Evolutionary conservation across 2,797 vertebrate species (phyloP).

Genomic region (Peromyscus attwateri): DNA sequence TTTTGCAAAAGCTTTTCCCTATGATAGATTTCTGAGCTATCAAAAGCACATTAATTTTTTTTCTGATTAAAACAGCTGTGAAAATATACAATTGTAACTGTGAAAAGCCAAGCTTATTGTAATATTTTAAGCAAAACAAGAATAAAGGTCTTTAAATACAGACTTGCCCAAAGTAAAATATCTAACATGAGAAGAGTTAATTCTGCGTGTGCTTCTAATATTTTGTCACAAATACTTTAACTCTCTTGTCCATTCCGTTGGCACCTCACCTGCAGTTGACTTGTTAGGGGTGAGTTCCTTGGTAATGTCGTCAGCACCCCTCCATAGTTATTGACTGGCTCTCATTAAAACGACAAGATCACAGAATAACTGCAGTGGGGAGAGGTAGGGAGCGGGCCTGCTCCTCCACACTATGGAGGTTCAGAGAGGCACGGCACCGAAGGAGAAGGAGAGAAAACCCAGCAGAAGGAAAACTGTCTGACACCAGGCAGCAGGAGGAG

Average conservation of each 20-base stretch:
- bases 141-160: constrained; percentile 40
- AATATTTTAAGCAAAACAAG: constrained; percentile 82
- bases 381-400: constrained; percentile 55
- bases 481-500: background rate
- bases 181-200: constrained; percentile 56
- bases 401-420: constrained; percentile 68
- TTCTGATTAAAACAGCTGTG: constrained; percentile 82
- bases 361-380: constrained; percentile 77
- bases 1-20: constrained; percentile 75
- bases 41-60: constrained; percentile 79
- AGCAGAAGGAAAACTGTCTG: constrained; percentile 86
- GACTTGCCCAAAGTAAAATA: constrained; percentile 76
- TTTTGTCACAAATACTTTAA: constrained; percentile 81
- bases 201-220: constrained; percentile 68
- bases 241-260: constrained; percentile 73
- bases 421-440: constrained; percentile 77
- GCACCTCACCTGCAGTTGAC: constrained; percentile 64
- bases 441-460: constrained; percentile 83
- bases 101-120: constrained; percentile 75
- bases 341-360: constrained; percentile 76
- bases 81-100: constrained; percentile 78
- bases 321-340: constrained; percentile 64
- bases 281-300: constrained; percentile 77
- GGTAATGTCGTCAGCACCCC: constrained; percentile 66
- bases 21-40: constrained; percentile 79